These are phyloP conservation scores for Junonia oenone DNA, from an alignment of 2,888 invertebrate species.

Conservation along the genomic window DNA sequence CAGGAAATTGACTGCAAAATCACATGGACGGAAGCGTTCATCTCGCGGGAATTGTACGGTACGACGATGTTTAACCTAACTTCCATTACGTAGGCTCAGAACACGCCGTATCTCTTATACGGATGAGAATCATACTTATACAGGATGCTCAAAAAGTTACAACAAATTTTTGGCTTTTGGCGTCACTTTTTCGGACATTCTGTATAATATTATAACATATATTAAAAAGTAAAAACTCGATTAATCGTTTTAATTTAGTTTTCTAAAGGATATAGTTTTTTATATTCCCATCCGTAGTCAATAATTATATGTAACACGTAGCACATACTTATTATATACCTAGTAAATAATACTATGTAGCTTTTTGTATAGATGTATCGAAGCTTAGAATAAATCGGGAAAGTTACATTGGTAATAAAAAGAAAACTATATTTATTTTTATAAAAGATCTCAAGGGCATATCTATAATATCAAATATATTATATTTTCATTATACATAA, in stretches of 20 bases:
- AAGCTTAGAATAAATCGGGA: conserved; percentile 9
- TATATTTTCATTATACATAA: no score
- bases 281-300: neutral
- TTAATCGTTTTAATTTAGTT: neutral
- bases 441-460: neutral
- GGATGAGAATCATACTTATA: neutral
- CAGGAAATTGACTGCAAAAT: conserved; percentile 3
- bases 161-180: no score
- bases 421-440: neutral
- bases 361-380: conserved; percentile 6
- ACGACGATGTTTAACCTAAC: conserved; percentile 13
- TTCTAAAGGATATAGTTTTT: neutral
- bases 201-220: neutral
- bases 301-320: neutral
- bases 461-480: neutral
- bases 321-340: neutral
- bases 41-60: conserved; percentile 10
- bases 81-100: conserved; percentile 10
- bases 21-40: conserved; percentile 2
- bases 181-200: no score
- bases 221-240: neutral
- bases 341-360: conserved; percentile 1
- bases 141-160: neutral
- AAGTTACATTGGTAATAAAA: neutral
- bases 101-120: neutral